Conservation (phyloP, 2,113 vertebrate species). For the Caranx ignobilis region DNA sequence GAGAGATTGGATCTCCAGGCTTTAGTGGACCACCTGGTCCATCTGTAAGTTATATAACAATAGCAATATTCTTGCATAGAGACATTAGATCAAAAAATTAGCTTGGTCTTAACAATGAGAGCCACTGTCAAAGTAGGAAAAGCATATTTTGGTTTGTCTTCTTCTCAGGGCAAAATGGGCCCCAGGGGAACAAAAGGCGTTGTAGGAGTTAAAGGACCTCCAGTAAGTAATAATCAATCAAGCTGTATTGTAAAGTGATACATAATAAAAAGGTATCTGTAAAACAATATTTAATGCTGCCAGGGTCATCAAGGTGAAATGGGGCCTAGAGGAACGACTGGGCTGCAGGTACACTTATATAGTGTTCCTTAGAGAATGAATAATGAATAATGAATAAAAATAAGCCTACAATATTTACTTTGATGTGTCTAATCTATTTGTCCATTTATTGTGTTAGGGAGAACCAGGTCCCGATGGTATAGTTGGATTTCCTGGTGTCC, state of each 20-base stretch:
- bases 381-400: neutral
- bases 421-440: neutral
- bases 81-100: neutral
- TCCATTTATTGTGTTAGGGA: slow-evolving; percentile 68
- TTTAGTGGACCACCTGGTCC: slow-evolving; percentile 79
- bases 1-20: slow-evolving; percentile 72
- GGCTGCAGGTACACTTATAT: slow-evolving; percentile 67
- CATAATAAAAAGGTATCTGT: neutral
- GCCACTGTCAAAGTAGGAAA: neutral
- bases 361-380: neutral
- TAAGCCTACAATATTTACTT: neutral
- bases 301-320: slow-evolving; percentile 81
- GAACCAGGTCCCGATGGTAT: slow-evolving; percentile 75
- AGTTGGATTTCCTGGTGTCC: slow-evolving; percentile 73
- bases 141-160: neutral
- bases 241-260: neutral
- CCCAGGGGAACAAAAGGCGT: slow-evolving; percentile 76
- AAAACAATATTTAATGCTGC: slow-evolving; percentile 1
- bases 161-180: slow-evolving; percentile 77
- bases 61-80: neutral
- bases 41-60: slow-evolving; percentile 63
- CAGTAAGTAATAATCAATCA: slow-evolving; percentile 71
- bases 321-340: slow-evolving; percentile 73
- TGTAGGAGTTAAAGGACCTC: slow-evolving; percentile 80
- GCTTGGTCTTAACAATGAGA: neutral